phyloP scores from a whole-genome alignment of 2,888 invertebrate species.

The Pachycephus smyrnensis region DNA sequence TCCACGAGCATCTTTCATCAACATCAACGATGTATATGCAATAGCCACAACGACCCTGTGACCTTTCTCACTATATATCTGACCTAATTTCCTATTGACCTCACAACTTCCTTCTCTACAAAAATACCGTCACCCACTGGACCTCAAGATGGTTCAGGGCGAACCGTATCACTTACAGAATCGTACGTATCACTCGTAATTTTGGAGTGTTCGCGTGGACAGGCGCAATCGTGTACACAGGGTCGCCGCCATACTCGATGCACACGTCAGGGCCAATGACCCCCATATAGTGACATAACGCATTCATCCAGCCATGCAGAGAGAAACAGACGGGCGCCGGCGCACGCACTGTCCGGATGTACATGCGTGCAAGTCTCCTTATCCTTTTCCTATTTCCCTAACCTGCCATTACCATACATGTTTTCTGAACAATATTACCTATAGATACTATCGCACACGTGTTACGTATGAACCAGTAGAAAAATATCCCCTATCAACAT shows the following conservation, averaged over 20 bases:
- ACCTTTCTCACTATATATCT: background rate
- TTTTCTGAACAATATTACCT: background rate
- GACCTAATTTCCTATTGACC: background rate
- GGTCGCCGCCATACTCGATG: slow-evolving; percentile 59
- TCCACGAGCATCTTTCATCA: background rate
- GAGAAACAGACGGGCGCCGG: background rate
- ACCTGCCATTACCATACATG: background rate
- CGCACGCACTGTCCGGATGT: background rate
- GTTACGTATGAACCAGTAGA: background rate
- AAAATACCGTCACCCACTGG: background rate
- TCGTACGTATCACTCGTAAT: background rate
- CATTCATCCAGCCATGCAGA: slow-evolving; percentile 12
- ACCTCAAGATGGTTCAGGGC: background rate
- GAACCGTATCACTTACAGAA: background rate
- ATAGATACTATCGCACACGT: background rate
- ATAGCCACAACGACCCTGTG: background rate
- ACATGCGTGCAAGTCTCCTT: background rate
- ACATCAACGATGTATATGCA: background rate
- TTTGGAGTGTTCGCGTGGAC: background rate
- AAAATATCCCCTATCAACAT: background rate
- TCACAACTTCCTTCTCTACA: background rate
- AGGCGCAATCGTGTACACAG: slow-evolving; percentile 31
- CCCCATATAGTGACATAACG: slow-evolving; percentile 38
- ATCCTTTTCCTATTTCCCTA: background rate
- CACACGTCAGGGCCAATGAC: slow-evolving; percentile 62